Percentiles rank a stretch among this genome's conserved stretches.
Evolutionary conservation across 2,888 invertebrate genomes (phyloP).

Genomic region (Hypomecis atomaria): DNA sequence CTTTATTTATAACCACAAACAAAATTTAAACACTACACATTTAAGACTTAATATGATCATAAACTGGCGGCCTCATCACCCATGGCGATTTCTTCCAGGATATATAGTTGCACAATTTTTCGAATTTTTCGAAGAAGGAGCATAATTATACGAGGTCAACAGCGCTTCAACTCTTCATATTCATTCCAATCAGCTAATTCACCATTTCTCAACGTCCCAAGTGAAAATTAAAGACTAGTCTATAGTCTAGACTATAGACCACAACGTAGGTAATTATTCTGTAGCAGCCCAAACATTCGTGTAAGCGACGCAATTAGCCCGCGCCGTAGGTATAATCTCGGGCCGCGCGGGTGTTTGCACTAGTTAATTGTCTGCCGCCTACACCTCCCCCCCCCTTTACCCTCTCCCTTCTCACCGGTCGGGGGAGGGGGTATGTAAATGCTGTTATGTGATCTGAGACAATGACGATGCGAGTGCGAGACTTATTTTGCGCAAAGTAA

Average conservation of each 20-base stretch:
- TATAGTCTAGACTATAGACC: conserved; percentile 8
- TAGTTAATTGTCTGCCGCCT: conserved; percentile 62
- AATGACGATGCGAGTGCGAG: conserved; percentile 22
- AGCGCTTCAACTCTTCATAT: no score
- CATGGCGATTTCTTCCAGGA: no score
- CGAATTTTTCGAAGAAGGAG: no score
- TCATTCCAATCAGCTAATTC: neutral
- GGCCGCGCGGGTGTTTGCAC: conserved; percentile 54
- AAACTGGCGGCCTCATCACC: no score
- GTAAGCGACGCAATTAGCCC: conserved; percentile 33
- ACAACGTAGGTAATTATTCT: conserved; percentile 9
- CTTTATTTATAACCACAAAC: no score
- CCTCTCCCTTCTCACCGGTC: conserved; percentile 36
- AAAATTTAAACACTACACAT: no score
- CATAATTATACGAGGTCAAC: no score
- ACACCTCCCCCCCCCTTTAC: conserved; percentile 20
- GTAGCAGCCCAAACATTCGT: conserved; percentile 12
- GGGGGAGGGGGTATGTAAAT: conserved; percentile 49
- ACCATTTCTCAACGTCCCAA: neutral
- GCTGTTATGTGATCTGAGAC: conserved; percentile 35
- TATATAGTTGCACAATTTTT: no score
- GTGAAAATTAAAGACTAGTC: neutral
- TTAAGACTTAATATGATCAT: no score
- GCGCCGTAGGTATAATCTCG: conserved; percentile 45
- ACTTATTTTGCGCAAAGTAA: conserved; percentile 13